phyloP scores from a whole-genome alignment of 2,888 invertebrate genomes.

The Synanthedon vespiformis region DNA sequence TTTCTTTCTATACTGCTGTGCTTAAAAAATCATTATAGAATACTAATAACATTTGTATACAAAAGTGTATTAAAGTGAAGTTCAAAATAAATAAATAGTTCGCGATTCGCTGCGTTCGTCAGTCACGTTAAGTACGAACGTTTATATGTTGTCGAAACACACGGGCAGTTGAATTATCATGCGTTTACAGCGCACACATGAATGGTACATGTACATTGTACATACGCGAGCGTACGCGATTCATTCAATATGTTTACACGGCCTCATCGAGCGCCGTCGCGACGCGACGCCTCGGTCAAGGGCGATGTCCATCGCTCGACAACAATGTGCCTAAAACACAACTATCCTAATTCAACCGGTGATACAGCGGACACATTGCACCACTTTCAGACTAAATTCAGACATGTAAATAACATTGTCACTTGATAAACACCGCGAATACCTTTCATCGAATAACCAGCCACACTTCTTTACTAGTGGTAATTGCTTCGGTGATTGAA shows the following conservation, averaged over 20 bases:
- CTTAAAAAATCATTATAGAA: too few relatives aligned
- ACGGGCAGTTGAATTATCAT: slow-evolving; percentile 52
- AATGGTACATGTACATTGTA: slow-evolving; percentile 50
- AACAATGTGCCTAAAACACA: slow-evolving; percentile 4
- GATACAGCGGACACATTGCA: background rate
- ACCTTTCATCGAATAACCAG: too few relatives aligned
- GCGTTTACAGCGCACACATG: slow-evolving; percentile 60
- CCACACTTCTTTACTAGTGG: too few relatives aligned
- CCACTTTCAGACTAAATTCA: too few relatives aligned
- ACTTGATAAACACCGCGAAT: too few relatives aligned
- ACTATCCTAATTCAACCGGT: background rate
- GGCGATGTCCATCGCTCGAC: slow-evolving; percentile 53
- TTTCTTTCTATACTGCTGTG: too few relatives aligned
- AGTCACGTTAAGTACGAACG: background rate
- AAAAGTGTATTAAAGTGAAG: too few relatives aligned
- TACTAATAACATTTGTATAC: too few relatives aligned
- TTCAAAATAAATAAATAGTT: background rate
- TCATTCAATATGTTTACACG: slow-evolving; percentile 67
- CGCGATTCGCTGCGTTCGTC: background rate
- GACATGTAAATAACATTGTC: too few relatives aligned
- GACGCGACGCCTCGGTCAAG: slow-evolving; percentile 48
- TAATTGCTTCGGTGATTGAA: too few relatives aligned
- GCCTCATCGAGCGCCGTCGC: slow-evolving; percentile 36
- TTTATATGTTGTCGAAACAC: slow-evolving; percentile 11
- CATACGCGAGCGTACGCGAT: slow-evolving; percentile 57